Conservation (phyloP, 2,888 invertebrate species). For the Eupsilia transversa region DNA sequence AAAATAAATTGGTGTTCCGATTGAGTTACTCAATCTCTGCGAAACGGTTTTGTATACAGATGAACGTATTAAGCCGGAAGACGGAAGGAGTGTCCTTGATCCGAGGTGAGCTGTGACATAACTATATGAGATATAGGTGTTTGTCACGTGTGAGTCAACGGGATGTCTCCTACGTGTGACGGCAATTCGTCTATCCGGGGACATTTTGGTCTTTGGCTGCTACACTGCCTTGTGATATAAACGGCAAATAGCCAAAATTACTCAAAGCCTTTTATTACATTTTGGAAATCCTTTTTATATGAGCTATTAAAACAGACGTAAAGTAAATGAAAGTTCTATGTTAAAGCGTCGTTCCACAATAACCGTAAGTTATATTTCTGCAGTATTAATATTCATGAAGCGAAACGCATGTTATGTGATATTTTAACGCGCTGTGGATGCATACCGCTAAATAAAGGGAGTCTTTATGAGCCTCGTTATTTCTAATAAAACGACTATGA, state of each 20-base stretch:
- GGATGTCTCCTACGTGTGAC: slow-evolving; percentile 66
- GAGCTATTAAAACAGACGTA: slow-evolving; percentile 33
- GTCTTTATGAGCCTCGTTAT: slow-evolving; percentile 67
- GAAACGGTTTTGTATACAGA: slow-evolving; percentile 60
- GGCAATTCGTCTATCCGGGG: slow-evolving; percentile 31
- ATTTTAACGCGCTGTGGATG: slow-evolving; percentile 59
- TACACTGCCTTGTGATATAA: neutral
- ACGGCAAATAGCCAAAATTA: slow-evolving; percentile 10
- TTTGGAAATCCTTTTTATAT: slow-evolving; percentile 32
- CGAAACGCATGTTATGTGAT: slow-evolving; percentile 63
- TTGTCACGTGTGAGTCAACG: slow-evolving; percentile 71
- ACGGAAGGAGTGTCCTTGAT: slow-evolving; percentile 76
- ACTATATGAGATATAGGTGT: slow-evolving; percentile 42
- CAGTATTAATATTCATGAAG: slow-evolving; percentile 65
- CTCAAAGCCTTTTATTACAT: slow-evolving; percentile 8
- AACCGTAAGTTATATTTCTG: slow-evolving; percentile 56
- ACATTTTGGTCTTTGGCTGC: neutral
- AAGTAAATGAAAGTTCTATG: slow-evolving; percentile 53
- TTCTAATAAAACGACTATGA: slow-evolving; percentile 59
- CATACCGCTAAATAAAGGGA: slow-evolving; percentile 60
- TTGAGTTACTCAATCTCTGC: slow-evolving; percentile 52
- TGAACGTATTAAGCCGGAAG: slow-evolving; percentile 57
- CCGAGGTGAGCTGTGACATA: slow-evolving; percentile 68
- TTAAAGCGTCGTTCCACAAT: slow-evolving; percentile 45
- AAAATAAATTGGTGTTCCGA: slow-evolving; percentile 59